Percentiles rank a stretch among this genome's conserved stretches.
phyloP scores from a whole-genome alignment of 2,113 vertebrate species.

The Podarcis raffonei region DNA sequence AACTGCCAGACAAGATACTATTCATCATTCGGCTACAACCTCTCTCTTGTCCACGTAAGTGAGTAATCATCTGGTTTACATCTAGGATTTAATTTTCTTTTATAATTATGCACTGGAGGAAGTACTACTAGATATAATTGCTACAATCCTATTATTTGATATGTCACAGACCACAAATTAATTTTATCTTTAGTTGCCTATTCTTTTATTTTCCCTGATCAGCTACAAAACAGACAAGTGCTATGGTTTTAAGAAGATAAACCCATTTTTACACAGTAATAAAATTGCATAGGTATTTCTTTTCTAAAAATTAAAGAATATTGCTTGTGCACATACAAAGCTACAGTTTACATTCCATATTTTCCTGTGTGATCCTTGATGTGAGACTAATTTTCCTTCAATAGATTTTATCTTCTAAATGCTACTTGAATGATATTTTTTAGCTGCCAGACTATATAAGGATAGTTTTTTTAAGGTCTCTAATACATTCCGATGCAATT shows the following conservation, averaged over 20 bases:
- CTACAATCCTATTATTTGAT: neutral
- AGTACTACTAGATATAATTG: accelerated
- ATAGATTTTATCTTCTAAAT: neutral
- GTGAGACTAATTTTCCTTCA: neutral
- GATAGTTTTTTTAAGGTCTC: neutral
- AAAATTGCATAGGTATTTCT: neutral
- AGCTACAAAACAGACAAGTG: neutral
- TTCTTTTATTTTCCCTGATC: neutral
- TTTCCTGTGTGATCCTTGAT: neutral
- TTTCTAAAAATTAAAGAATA: neutral
- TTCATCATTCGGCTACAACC: neutral
- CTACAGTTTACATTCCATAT: neutral
- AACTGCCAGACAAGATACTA: neutral
- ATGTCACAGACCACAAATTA: neutral
- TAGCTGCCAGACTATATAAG: neutral
- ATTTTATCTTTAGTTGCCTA: accelerated
- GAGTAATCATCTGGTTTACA: constrained; percentile 5
- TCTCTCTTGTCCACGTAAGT: neutral
- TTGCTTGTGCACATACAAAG: neutral
- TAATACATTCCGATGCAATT: neutral
- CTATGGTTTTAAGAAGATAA: neutral
- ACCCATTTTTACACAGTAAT: accelerated
- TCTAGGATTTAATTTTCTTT: neutral
- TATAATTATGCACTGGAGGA: neutral
- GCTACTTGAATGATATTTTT: accelerated